Conservation (phyloP, 1,140 invertebrate genomes). For the Orchestia grillus region DNA sequence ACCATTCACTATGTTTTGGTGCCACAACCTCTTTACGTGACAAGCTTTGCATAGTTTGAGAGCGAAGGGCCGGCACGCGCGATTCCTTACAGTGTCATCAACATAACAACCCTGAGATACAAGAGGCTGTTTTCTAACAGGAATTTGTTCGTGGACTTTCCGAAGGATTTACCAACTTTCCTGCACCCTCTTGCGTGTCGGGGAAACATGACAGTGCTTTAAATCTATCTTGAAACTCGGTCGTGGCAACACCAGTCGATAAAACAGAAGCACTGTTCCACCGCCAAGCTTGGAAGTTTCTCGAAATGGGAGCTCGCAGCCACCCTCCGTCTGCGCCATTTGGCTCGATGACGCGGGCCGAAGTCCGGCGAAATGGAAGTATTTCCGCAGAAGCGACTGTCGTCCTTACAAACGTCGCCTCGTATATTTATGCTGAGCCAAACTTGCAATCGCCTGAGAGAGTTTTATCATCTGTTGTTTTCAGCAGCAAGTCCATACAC, state of each 20-base stretch:
- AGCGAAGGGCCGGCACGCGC: not conserved
- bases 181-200: not conserved
- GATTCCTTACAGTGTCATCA: not conserved
- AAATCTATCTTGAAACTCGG: not conserved
- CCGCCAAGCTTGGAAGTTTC: not conserved
- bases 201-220: not conserved
- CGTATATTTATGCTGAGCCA: not conserved
- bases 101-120: not conserved
- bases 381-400: not conserved
- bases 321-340: not conserved
- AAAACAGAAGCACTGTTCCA: not conserved
- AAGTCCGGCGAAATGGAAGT: not conserved
- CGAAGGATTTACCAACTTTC: not conserved
- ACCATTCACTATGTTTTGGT: not conserved
- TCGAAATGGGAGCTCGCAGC: not conserved
- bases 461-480: not conserved
- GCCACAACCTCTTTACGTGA: not conserved
- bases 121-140: not conserved
- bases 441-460: not conserved
- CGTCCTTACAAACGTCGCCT: not conserved
- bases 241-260: not conserved
- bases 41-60: not conserved
- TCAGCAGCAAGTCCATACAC: not conserved
- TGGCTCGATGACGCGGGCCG: not conserved
- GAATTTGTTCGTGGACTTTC: not conserved